Evolutionary conservation across 92 coral and sea anemone genomes (phyloP).

Genomic region (Galaxea fascicularis): DNA sequence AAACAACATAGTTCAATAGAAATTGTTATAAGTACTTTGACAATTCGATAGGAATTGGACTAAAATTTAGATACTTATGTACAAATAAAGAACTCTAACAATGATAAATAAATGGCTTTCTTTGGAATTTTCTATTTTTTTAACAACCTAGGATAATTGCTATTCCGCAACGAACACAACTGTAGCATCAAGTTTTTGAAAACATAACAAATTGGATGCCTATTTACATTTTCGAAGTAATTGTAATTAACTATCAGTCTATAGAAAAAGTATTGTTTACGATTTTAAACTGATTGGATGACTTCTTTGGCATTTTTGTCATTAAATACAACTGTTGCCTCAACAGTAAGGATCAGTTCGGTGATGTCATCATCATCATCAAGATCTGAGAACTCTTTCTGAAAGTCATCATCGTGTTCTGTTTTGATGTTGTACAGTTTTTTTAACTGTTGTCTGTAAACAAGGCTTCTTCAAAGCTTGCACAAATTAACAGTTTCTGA

Average conservation of each 20-base stretch:
- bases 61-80: too few relatives aligned
- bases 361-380: constrained; percentile 49
- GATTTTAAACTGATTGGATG: constrained; percentile 25
- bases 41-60: not conserved
- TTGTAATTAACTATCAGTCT: constrained; percentile 19
- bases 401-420: constrained; percentile 34
- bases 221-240: constrained; percentile 18
- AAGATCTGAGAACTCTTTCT: constrained; percentile 42
- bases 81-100: too few relatives aligned
- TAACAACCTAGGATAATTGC: not conserved
- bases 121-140: constrained; percentile 22
- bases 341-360: constrained; percentile 50
- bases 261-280: constrained; percentile 11
- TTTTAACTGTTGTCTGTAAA: too few relatives aligned
- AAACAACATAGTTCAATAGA: constrained; percentile 6
- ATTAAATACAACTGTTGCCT: constrained; percentile 51
- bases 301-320: constrained; percentile 55
- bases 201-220: constrained; percentile 2
- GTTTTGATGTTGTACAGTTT: constrained; percentile 36
- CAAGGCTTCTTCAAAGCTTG: too few relatives aligned
- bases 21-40: not conserved
- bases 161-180: not conserved
- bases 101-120: not conserved
- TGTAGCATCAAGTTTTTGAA: constrained; percentile 6
- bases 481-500: too few relatives aligned